phyloP scores from a whole-genome alignment of 2,113 vertebrate species.

The Corythoichthys intestinalis region DNA sequence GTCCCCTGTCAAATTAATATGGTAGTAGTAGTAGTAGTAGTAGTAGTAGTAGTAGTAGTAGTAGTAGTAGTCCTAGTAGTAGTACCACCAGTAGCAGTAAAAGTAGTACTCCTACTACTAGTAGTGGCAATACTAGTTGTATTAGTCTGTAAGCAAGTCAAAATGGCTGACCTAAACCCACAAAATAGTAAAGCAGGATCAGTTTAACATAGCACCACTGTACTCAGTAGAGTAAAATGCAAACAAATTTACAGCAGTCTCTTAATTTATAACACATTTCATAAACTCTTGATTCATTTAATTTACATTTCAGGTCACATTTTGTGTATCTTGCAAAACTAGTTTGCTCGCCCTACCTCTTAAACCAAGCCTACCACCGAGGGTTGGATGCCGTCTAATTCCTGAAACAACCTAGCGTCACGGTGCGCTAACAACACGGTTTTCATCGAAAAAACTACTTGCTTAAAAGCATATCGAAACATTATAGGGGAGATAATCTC shows the following conservation, averaged over 20 bases:
- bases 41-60: too few relatives aligned
- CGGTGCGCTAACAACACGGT: not conserved
- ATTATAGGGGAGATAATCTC: too few relatives aligned
- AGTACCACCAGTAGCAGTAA: too few relatives aligned
- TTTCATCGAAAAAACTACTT: not conserved
- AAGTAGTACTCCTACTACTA: too few relatives aligned
- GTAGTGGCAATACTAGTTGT: too few relatives aligned
- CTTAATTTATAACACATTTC: not conserved
- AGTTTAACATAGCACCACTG: too few relatives aligned
- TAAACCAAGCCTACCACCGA: slow-evolving; percentile 21
- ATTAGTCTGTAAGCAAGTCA: too few relatives aligned
- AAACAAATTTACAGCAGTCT: not conserved
- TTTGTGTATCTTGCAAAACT: not conserved
- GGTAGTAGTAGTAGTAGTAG: too few relatives aligned
- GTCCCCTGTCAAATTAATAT: too few relatives aligned
- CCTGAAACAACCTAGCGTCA: slow-evolving; percentile 39
- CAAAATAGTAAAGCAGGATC: not conserved
- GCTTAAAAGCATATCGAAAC: not conserved
- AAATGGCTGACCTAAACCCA: too few relatives aligned
- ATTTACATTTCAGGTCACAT: not conserved
- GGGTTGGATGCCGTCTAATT: slow-evolving; percentile 52
- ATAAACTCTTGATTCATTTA: not conserved
- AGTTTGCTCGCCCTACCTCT: slow-evolving; percentile 12
- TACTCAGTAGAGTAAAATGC: too few relatives aligned
- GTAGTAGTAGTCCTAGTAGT: too few relatives aligned